phyloP scores from a whole-genome alignment of 2,888 invertebrate genomes.

The Hypolimnas misippus region DNA sequence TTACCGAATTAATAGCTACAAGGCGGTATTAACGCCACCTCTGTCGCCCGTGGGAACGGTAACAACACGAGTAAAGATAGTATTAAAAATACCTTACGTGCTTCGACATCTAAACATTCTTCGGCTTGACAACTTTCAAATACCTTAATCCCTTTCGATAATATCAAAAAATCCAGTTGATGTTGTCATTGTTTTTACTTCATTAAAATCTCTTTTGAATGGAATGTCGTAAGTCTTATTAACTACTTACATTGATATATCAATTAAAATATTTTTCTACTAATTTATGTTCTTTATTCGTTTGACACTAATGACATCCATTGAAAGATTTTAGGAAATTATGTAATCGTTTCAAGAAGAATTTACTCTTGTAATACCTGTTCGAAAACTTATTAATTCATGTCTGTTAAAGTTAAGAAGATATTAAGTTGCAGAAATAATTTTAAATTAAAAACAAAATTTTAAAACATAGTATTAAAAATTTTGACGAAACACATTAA shows the following conservation, averaged over 20 bases:
- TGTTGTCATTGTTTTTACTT: constrained; percentile 1
- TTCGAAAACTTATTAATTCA: too few species aligned
- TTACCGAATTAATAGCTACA: constrained; percentile 69
- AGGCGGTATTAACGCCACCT: constrained; percentile 39
- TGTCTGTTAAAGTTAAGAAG: too few species aligned
- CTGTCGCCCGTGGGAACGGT: constrained; percentile 42
- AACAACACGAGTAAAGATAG: constrained; percentile 35
- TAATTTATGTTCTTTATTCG: not conserved
- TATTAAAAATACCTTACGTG: constrained; percentile 43
- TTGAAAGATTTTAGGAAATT: too few species aligned
- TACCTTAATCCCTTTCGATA: not conserved
- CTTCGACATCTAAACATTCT: constrained; percentile 16
- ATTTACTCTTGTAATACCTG: too few species aligned
- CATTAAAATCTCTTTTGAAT: not conserved
- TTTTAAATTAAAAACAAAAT: too few species aligned
- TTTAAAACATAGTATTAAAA: too few species aligned
- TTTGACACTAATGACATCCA: not conserved
- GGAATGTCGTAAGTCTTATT: constrained; percentile 2
- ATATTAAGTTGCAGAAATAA: too few species aligned
- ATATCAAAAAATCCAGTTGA: not conserved
- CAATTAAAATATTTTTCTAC: not conserved
- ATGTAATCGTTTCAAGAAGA: too few species aligned
- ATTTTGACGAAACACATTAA: constrained; percentile 1
- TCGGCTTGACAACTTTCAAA: not conserved
- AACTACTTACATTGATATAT: not conserved